phyloP scores from a whole-genome alignment of 2,888 invertebrate species.

The Taphrorychus bicolor region DNA sequence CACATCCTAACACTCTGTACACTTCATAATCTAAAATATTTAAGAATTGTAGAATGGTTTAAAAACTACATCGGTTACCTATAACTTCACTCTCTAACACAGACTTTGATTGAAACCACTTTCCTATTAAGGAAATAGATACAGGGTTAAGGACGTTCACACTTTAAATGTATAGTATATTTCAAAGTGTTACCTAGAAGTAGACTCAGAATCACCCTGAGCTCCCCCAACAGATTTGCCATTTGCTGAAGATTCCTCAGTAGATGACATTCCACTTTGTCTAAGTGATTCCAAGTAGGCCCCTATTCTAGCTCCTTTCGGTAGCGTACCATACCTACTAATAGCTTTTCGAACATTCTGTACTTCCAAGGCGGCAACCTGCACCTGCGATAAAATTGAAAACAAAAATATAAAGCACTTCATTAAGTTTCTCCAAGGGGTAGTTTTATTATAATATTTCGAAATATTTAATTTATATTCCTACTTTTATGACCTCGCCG shows the following conservation, averaged over 20 bases:
- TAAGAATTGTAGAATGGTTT: no score
- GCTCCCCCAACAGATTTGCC: slow-evolving; percentile 42
- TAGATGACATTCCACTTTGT: slow-evolving; percentile 70
- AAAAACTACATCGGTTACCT: no score
- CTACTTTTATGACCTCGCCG: background rate
- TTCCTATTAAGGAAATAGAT: no score
- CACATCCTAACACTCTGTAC: no score
- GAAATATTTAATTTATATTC: no score
- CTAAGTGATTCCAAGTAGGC: slow-evolving; percentile 94
- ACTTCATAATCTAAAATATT: no score
- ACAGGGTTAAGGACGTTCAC: no score
- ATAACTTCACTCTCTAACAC: no score
- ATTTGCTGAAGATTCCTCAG: slow-evolving; percentile 54
- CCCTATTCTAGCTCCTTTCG: slow-evolving; percentile 95
- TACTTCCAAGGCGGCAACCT: slow-evolving; percentile 92
- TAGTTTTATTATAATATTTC: no score
- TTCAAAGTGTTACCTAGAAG: slow-evolving; percentile 52
- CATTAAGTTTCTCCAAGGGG: slow-evolving; percentile 8
- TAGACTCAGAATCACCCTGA: slow-evolving; percentile 56
- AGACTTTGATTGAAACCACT: no score
- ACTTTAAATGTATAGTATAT: no score
- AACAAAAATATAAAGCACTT: slow-evolving; percentile 45
- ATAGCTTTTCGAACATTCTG: slow-evolving; percentile 95
- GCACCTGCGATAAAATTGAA: no score
- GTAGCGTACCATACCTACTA: slow-evolving; percentile 94